Evolutionary conservation across 2,797 vertebrate genomes (phyloP), one percentile per base, ranked within the genome.

Genomic region (Gila robusta): DNA sequence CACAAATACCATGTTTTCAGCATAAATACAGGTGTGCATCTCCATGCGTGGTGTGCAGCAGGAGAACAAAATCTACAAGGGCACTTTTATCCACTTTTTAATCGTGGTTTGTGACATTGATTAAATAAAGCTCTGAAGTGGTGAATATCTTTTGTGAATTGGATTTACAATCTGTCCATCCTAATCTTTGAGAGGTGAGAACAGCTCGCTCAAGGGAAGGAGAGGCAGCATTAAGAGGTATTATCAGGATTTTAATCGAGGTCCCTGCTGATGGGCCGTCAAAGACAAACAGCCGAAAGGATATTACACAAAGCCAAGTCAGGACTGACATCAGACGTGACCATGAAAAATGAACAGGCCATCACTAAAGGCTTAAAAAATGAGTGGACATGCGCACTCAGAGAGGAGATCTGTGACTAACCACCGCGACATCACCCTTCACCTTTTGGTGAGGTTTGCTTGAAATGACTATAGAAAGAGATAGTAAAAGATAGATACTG

Each of bases 231-330:
- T 95, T 94, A 94, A 92, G 85, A 90, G 92, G 93, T 89, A 93
- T 95, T 95, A 94, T 92, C 92, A 86, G 91, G 92, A 89, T 92
- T 94, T 95, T 93, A 93, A 93, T 94, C 92, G 92, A 94, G 93
- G 89, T 92, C 93, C 79, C 80, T 86, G 86, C 88, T 94, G 94
- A 93, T 94, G 92, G 90, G 89, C 90, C 92, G 91, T 95, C 94
- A 94, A 93, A 93, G 90, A 93, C 90, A 91, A 93, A 88, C 89
- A 85, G 88, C 87, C 88, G 90, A 91, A 94, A 91, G 91, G 91
- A 91, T 93, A 93, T 92, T 87, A 72, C 87, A 91, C 89, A 87
- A 91, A 93, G 92, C 80, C 83, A 88, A 91, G 90, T 93, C 91
- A 93, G 93, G 72, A 89, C 91, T 89, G 89, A 89, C 81, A 89